A percentile compares a stretch with the other conserved stretches of the same genome.
Evolutionary conservation across 2,113 vertebrate genomes (phyloP).

Genomic region (Urocynchramus pylzowi): DNA sequence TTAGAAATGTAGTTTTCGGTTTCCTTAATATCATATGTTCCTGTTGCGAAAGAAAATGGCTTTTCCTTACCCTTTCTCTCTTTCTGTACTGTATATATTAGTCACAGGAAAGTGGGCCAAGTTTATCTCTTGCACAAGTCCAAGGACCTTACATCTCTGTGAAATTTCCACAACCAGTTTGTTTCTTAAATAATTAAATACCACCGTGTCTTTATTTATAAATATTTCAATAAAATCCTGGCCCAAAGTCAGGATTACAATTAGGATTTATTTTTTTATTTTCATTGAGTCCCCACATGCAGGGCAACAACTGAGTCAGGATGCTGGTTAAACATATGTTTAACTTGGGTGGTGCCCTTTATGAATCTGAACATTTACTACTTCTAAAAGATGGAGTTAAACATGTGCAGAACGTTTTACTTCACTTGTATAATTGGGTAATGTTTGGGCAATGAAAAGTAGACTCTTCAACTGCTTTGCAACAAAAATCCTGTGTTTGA

Average conservation of each 20-base stretch:
- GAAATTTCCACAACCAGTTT: neutral
- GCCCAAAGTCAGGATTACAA: neutral
- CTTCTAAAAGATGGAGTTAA: neutral
- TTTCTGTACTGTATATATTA: neutral
- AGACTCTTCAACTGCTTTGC: neutral
- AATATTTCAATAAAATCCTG: constrained; percentile 5
- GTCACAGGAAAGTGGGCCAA: neutral
- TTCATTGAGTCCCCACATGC: neutral
- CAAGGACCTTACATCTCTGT: neutral
- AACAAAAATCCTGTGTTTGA: neutral
- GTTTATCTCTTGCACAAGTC: neutral
- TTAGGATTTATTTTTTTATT: neutral
- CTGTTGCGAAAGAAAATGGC: constrained; percentile 66
- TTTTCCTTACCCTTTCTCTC: constrained; percentile 9
- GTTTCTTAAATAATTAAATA: constrained; percentile 40
- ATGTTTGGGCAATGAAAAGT: neutral
- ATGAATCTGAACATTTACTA: neutral
- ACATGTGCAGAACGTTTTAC: neutral
- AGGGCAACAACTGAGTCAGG: neutral
- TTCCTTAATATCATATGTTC: constrained; percentile 70
- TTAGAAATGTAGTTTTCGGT: constrained; percentile 76
- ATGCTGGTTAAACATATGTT: neutral
- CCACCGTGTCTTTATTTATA: neutral
- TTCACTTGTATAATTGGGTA: neutral
- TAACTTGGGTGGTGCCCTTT: neutral